phyloP scores from a whole-genome alignment of 2,113 vertebrate species.

The Tautogolabrus adspersus region DNA sequence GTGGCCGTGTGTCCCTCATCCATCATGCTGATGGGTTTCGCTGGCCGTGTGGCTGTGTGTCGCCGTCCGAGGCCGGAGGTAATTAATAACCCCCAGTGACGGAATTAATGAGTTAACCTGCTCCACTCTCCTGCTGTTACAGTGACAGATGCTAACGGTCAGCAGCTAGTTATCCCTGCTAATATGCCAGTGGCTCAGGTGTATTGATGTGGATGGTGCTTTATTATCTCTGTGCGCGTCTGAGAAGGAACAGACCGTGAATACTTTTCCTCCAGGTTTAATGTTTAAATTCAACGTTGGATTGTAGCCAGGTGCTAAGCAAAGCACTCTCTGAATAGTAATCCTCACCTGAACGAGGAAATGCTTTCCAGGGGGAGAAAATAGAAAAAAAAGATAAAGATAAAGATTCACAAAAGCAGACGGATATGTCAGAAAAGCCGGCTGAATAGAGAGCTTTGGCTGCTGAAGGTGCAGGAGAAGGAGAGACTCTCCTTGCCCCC shows the following conservation, averaged over 20 bases:
- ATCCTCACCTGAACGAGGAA: slow-evolving; percentile 46
- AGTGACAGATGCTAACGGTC: slow-evolving; percentile 75
- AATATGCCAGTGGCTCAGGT: slow-evolving; percentile 60
- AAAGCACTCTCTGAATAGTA: slow-evolving; percentile 37
- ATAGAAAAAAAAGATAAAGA: slow-evolving; percentile 7
- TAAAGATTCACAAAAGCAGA: slow-evolving; percentile 49
- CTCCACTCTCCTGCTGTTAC: slow-evolving; percentile 78
- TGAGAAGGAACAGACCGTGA: background rate
- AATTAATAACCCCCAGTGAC: slow-evolving; percentile 76
- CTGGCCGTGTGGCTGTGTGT: slow-evolving; percentile 71
- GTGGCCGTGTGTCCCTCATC: slow-evolving; percentile 83
- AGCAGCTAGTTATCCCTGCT: slow-evolving; percentile 68
- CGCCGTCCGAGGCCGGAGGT: slow-evolving; percentile 66
- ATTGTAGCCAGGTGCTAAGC: slow-evolving; percentile 20
- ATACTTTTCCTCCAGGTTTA: background rate
- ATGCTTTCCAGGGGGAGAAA: slow-evolving; percentile 33
- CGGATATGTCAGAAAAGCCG: slow-evolving; percentile 31
- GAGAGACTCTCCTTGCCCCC: slow-evolving; percentile 70
- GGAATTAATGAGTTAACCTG: slow-evolving; percentile 81
- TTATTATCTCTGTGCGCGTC: slow-evolving; percentile 26
- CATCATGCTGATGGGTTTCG: slow-evolving; percentile 79
- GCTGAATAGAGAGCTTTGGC: slow-evolving; percentile 45
- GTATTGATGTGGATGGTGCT: slow-evolving; percentile 26
- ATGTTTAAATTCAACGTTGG: background rate
- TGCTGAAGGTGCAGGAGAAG: slow-evolving; percentile 64